Evolutionary conservation across 2,113 vertebrate species (phyloP).

Genomic region (Heteronetta atricapilla): DNA sequence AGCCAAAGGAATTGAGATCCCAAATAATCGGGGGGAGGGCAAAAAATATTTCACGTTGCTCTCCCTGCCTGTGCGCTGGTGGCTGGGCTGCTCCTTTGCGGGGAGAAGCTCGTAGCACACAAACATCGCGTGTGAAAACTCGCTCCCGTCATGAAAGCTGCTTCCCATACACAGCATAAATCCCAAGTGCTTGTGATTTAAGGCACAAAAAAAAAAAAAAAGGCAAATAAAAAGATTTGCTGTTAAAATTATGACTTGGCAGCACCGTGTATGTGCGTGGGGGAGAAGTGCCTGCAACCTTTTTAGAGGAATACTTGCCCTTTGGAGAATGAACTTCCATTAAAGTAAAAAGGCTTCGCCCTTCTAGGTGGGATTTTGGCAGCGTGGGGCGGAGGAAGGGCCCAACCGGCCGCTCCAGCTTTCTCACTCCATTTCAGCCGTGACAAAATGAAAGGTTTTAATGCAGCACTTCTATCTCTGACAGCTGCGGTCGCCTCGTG

Average conservation of each 20-base stretch:
- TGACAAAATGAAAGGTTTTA: slow-evolving; percentile 11
- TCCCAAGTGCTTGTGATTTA: not conserved
- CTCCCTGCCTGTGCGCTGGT: not conserved
- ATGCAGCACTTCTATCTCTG: slow-evolving; percentile 1
- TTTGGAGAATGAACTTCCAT: slow-evolving; percentile 34
- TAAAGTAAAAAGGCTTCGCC: slow-evolving; percentile 19
- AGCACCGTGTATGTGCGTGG: not conserved
- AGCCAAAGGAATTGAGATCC: not conserved
- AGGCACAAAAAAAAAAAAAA: not conserved
- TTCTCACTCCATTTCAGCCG: not conserved
- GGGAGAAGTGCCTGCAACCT: slow-evolving; percentile 38
- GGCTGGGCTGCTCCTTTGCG: accelerated
- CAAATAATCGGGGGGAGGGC: not conserved
- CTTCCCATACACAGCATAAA: slow-evolving; percentile 5
- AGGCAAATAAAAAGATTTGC: slow-evolving; percentile 39
- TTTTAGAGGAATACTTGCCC: slow-evolving; percentile 36
- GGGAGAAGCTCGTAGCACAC: not conserved
- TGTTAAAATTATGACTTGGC: slow-evolving; percentile 57
- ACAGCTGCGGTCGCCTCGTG: slow-evolving; percentile 50
- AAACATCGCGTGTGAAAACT: not conserved
- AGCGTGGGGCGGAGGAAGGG: not conserved
- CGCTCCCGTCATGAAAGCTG: not conserved
- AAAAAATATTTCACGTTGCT: not conserved
- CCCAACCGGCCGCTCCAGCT: not conserved
- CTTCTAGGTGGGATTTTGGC: slow-evolving; percentile 1